These are phyloP conservation scores for Drosophila willistoni DNA, from an alignment of 1,140 invertebrate species.

Conservation along the genomic window DNA sequence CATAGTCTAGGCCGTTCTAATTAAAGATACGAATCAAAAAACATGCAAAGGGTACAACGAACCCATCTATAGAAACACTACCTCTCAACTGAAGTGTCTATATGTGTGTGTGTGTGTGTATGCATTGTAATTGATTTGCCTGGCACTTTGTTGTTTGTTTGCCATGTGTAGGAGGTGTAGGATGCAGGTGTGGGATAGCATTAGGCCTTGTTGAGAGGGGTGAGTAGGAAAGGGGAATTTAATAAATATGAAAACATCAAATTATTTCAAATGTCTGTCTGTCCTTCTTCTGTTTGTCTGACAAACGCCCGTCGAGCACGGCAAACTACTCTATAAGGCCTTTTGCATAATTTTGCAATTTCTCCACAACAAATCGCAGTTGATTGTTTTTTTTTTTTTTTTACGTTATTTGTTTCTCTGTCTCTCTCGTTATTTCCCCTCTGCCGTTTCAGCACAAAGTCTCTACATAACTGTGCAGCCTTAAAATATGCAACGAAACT, in stretches of 20 bases:
- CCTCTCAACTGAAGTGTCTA: constrained; percentile 3
- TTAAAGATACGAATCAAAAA: constrained; percentile 78
- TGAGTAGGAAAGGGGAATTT: constrained; percentile 50
- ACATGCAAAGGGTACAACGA: constrained; percentile 66
- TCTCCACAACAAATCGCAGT: constrained; percentile 80
- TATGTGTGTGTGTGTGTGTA: constrained; percentile 7
- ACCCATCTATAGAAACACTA: constrained; percentile 42
- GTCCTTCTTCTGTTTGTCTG: constrained; percentile 53
- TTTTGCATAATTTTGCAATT: constrained; percentile 79
- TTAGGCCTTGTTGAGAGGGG: neutral
- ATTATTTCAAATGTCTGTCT: constrained; percentile 76
- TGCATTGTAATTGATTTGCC: constrained; percentile 74
- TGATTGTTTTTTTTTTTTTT: constrained; percentile 79
- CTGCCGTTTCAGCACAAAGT: constrained; percentile 18
- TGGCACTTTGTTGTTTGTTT: constrained; percentile 74
- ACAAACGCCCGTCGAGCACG: constrained; percentile 70
- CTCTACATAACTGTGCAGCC: constrained; percentile 70
- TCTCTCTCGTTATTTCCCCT: constrained; percentile 4
- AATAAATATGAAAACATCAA: constrained; percentile 82
- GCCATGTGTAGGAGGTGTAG: constrained; percentile 25
- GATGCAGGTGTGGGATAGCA: neutral
- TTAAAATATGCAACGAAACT: constrained; percentile 81
- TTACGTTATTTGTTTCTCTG: constrained; percentile 17
- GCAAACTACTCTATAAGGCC: constrained; percentile 57
- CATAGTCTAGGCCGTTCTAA: constrained; percentile 63